These are phyloP conservation scores for Punctoribates punctum DNA, from an alignment of 2,888 invertebrate genomes.

Conservation along the genomic window DNA sequence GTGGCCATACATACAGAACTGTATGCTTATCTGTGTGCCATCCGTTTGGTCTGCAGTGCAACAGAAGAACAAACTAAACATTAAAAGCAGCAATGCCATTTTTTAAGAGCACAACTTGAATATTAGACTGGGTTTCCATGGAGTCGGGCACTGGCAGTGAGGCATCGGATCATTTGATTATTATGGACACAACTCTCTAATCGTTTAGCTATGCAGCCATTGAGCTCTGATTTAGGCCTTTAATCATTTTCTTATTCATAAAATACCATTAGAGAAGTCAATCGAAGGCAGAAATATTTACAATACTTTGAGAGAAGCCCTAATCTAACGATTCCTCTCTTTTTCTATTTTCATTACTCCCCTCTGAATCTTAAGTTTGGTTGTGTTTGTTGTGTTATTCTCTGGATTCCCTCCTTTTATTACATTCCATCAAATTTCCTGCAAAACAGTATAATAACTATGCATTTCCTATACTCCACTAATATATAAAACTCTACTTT, in stretches of 20 bases:
- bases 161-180: slow-evolving; percentile 28
- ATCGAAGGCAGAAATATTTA: slow-evolving; percentile 30
- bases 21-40: not conserved
- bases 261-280: slow-evolving; percentile 33
- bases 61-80: slow-evolving; percentile 24
- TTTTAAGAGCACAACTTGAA: not conserved
- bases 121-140: slow-evolving; percentile 12
- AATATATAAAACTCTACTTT: slow-evolving; percentile 10
- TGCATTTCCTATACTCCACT: slow-evolving; percentile 26
- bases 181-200: slow-evolving; percentile 29
- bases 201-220: slow-evolving; percentile 33
- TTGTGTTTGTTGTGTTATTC: slow-evolving; percentile 4
- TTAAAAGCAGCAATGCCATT: slow-evolving; percentile 8
- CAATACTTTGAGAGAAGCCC: slow-evolving; percentile 11
- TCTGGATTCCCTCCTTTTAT: slow-evolving; percentile 29
- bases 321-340: slow-evolving; percentile 16
- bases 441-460: slow-evolving; percentile 30
- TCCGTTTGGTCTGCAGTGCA: slow-evolving; percentile 23
- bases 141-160: not conserved
- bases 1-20: slow-evolving; percentile 2
- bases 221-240: slow-evolving; percentile 34
- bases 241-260: slow-evolving; percentile 35
- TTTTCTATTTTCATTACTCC: not conserved
- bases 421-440: slow-evolving; percentile 20
- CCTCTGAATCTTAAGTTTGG: slow-evolving; percentile 32